A percentile compares a stretch with the other conserved stretches of the same genome.
These are phyloP conservation scores for Nesoenas mayeri DNA, from an alignment of 2,113 vertebrate species.

Conservation along the genomic window DNA sequence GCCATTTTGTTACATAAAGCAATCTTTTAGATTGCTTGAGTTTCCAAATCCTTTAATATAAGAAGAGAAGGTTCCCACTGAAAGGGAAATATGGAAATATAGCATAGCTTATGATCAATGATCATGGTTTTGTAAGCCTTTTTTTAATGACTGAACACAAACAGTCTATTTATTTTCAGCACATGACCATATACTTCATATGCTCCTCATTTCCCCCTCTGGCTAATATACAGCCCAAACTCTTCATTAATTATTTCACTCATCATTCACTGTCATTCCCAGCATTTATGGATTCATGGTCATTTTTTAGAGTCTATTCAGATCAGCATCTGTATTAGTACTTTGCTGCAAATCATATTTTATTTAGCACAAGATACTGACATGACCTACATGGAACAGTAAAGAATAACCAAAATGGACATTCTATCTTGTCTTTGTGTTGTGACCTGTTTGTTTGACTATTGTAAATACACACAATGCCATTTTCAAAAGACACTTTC, in stretches of 20 bases:
- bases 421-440: not conserved
- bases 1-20: not conserved
- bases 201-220: not conserved
- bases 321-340: not conserved
- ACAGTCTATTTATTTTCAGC: not conserved
- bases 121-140: not conserved
- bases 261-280: not conserved
- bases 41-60: not conserved
- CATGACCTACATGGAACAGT: not conserved
- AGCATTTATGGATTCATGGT: not conserved
- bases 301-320: not conserved
- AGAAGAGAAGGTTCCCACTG: not conserved
- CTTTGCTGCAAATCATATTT: not conserved
- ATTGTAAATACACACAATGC: not conserved
- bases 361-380: not conserved
- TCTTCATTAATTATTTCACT: not conserved
- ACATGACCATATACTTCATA: not conserved
- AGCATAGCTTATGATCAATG: not conserved
- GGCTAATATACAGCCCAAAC: not conserved
- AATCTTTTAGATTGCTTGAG: not conserved
- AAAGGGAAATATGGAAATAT: not conserved
- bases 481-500: not conserved
- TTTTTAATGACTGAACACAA: not conserved
- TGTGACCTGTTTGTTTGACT: not conserved
- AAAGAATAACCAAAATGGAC: not conserved